Evolutionary conservation across 2,113 vertebrate species (phyloP).

Genomic region (Nibea albiflora): DNA sequence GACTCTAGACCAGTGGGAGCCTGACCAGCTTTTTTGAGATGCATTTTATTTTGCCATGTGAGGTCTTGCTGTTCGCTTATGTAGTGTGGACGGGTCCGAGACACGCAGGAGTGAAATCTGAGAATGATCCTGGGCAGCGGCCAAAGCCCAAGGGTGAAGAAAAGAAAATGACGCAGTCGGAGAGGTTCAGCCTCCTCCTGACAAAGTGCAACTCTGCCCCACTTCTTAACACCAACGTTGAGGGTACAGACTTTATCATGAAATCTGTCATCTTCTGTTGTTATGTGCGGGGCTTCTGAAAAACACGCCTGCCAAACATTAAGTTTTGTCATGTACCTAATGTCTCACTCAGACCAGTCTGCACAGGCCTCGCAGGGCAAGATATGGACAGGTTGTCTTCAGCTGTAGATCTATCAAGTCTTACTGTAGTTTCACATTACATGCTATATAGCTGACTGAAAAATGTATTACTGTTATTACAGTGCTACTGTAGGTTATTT

Average conservation of each 20-base stretch:
- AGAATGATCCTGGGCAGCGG: constrained; percentile 5
- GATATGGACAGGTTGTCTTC: not conserved
- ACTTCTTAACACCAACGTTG: not conserved
- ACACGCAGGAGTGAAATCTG: constrained; percentile 31
- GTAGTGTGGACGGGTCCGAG: not conserved
- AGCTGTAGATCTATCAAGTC: not conserved
- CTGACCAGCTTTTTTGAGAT: constrained; percentile 4
- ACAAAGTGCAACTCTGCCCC: not conserved
- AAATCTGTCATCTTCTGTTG: not conserved
- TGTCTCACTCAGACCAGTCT: constrained; percentile 3
- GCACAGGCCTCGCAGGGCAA: not conserved
- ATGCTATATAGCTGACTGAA: not conserved
- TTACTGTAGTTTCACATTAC: not conserved
- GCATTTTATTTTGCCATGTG: constrained; percentile 4
- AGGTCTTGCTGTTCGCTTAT: not conserved
- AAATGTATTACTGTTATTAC: not conserved
- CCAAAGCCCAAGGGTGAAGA: constrained; percentile 24
- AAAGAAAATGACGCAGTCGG: constrained; percentile 19
- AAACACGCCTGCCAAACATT: not conserved
- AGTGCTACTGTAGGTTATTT: not conserved
- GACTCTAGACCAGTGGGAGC: constrained; percentile 5
- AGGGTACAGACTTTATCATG: not conserved
- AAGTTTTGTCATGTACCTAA: not conserved
- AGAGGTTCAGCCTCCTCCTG: not conserved
- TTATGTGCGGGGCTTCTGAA: not conserved